phyloP scores from a whole-genome alignment of 2,113 vertebrate species.

The Oryzias woworae region DNA sequence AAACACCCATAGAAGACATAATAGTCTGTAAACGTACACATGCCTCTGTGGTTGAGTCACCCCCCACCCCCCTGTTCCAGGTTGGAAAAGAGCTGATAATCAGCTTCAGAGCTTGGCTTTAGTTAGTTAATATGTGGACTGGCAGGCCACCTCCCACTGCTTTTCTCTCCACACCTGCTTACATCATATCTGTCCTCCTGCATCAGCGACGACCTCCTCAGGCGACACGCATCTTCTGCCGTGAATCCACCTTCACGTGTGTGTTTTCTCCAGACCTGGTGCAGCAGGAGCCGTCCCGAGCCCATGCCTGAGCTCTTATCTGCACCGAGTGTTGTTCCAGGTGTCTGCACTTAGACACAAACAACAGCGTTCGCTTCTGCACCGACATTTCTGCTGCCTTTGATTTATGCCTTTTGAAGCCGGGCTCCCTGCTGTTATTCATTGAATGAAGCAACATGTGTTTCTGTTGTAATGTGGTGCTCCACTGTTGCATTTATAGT shows the following conservation, averaged over 20 bases:
- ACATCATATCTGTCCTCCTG: constrained; percentile 18
- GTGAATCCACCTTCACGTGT: background rate
- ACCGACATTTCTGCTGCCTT: constrained; percentile 40
- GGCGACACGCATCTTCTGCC: constrained; percentile 11
- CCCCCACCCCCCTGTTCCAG: constrained; percentile 28
- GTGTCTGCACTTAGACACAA: constrained; percentile 48
- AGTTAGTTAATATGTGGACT: constrained; percentile 54
- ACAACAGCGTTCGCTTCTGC: constrained; percentile 48
- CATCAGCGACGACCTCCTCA: background rate
- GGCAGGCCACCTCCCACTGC: constrained; percentile 22
- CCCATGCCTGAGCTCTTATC: constrained; percentile 4
- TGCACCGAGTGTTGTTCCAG: constrained; percentile 56
- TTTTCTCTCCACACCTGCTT: constrained; percentile 32
- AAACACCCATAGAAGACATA: constrained; percentile 52
- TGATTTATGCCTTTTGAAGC: constrained; percentile 35
- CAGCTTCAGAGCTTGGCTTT: constrained; percentile 49
- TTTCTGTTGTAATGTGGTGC: background rate
- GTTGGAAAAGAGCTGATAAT: constrained; percentile 54
- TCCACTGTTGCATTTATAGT: too few species aligned
- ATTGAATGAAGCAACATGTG: background rate
- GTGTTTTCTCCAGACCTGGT: background rate
- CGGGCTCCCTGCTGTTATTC: constrained; percentile 33
- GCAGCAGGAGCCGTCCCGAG: constrained; percentile 2
- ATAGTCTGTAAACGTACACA: constrained; percentile 69
- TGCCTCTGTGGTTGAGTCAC: constrained; percentile 69